Conservation (phyloP, 2,888 invertebrate species). For the Tinea pellionella region DNA sequence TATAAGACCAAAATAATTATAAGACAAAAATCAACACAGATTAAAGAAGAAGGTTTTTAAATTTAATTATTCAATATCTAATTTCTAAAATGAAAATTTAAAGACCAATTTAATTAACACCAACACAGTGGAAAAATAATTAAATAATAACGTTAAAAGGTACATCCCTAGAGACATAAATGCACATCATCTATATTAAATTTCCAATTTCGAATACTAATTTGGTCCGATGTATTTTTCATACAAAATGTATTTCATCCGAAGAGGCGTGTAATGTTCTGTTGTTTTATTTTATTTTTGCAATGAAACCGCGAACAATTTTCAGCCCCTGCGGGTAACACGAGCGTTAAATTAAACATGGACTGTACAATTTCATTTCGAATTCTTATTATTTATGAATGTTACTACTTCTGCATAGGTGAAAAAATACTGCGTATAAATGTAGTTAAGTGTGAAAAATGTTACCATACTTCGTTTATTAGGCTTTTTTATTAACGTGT, state of each 20-base stretch:
- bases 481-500: too few species aligned
- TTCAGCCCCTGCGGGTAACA: neutral
- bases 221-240: too few species aligned
- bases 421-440: too few species aligned
- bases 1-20: too few species aligned
- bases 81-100: too few species aligned
- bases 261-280: neutral
- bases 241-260: neutral
- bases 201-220: neutral
- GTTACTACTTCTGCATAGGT: neutral
- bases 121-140: neutral
- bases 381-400: neutral
- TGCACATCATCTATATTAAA: neutral
- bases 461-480: too few species aligned
- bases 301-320: neutral
- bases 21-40: too few species aligned
- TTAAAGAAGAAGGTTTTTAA: too few species aligned
- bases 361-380: conserved; percentile 1
- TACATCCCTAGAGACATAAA: neutral
- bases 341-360: conserved; percentile 5
- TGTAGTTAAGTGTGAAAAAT: too few species aligned
- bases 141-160: neutral
- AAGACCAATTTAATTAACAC: neutral
- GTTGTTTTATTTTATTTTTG: neutral
- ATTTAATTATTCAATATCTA: too few species aligned